Evolutionary conservation across 2,888 invertebrate species (phyloP).

Genomic region (Theodoxus fluviatilis): DNA sequence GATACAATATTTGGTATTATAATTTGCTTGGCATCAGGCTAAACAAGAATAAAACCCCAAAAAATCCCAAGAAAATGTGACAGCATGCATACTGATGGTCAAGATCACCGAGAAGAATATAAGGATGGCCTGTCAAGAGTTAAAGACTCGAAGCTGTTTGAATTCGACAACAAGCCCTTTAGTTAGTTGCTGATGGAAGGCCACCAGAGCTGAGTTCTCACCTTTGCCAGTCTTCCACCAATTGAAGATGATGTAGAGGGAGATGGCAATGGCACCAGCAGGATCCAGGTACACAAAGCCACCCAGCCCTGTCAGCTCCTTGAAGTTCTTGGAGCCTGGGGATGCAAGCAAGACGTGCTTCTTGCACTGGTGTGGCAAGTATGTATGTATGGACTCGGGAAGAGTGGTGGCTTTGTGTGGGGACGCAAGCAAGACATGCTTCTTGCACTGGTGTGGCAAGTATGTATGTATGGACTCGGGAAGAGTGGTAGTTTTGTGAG

Average conservation of each 20-base stretch:
- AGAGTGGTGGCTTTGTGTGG: constrained; percentile 24
- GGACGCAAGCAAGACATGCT: background rate
- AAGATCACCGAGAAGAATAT: no score
- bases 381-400: no score
- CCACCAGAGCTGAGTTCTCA: constrained; percentile 33
- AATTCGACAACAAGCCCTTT: no score
- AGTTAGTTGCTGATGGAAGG: no score
- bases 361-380: background rate
- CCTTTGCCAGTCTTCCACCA: constrained; percentile 66
- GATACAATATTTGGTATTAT: no score
- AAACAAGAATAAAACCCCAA: no score
- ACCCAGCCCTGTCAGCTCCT: constrained; percentile 18
- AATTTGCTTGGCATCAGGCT: no score
- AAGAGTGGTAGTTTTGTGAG: constrained; percentile 23
- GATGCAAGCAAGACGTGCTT: background rate
- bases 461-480: no score
- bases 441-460: background rate
- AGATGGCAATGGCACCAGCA: constrained; percentile 67
- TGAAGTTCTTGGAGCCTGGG: constrained; percentile 41
- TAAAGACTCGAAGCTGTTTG: no score
- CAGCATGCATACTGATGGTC: no score
- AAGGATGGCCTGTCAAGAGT: no score
- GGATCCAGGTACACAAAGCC: constrained; percentile 66
- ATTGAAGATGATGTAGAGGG: constrained; percentile 66
- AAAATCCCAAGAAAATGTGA: no score